A percentile compares a stretch with the other conserved stretches of the same genome.
Conservation (phyloP, 2,113 vertebrate species). For the Tragulus kanchil region DNA sequence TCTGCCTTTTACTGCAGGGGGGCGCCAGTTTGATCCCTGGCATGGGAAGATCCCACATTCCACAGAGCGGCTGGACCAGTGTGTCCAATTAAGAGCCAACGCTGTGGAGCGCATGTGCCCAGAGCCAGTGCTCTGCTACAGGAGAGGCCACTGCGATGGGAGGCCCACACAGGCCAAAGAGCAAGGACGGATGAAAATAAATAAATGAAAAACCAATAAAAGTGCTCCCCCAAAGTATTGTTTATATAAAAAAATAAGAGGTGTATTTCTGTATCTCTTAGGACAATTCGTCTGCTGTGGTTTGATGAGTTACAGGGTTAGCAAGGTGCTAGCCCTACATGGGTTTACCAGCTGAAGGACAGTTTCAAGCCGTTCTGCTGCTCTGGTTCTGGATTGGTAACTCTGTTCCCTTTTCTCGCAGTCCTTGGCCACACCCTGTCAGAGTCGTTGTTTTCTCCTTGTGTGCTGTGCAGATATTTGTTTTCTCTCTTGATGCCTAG, state of each 20-base stretch:
- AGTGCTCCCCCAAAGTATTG: too few species aligned
- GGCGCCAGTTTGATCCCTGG: too few species aligned
- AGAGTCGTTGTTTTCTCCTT: background rate
- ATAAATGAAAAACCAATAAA: too few species aligned
- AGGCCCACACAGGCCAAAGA: too few species aligned
- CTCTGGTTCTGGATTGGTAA: background rate
- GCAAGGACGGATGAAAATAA: too few species aligned
- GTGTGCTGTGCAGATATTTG: background rate
- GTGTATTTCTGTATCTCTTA: background rate
- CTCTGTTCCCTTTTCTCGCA: background rate
- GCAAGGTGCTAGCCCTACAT: background rate
- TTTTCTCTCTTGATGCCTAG: background rate
- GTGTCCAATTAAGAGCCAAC: too few species aligned
- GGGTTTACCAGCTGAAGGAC: background rate
- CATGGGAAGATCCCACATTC: too few species aligned
- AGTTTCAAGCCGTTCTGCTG: background rate
- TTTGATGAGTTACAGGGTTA: background rate
- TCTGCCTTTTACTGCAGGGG: too few species aligned
- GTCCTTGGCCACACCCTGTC: background rate
- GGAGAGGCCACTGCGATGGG: too few species aligned
- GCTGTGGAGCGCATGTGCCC: too few species aligned
- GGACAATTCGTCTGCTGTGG: background rate
- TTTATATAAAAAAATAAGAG: background rate
- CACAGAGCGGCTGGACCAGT: too few species aligned
- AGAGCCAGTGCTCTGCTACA: too few species aligned